Evolutionary conservation across 1,140 invertebrate genomes (phyloP).

Genomic region (Leptonema lineaticorne): DNA sequence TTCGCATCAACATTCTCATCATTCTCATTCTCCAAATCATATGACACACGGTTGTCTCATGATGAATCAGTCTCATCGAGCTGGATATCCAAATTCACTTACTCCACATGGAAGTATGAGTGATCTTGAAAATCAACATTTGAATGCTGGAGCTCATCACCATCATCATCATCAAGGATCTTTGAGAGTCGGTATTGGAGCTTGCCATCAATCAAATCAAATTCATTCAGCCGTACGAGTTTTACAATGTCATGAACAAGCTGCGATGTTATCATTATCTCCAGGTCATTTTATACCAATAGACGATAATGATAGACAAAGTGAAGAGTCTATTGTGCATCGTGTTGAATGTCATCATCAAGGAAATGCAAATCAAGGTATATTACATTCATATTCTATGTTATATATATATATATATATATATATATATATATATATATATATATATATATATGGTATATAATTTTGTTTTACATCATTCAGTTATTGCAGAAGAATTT

Average conservation of each 20-base stretch:
- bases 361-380: slow-evolving; percentile 14
- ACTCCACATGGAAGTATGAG: slow-evolving; percentile 24
- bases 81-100: slow-evolving; percentile 16
- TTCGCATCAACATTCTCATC: slow-evolving; percentile 16
- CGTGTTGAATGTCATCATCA: slow-evolving; percentile 30
- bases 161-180: slow-evolving; percentile 29
- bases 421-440: too few species aligned
- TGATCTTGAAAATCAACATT: slow-evolving; percentile 24
- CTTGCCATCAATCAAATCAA: slow-evolving; percentile 22
- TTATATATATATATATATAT: too few species aligned
- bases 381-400: too few species aligned
- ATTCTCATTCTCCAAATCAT: slow-evolving; percentile 13
- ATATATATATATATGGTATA: too few species aligned
- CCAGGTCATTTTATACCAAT: slow-evolving; percentile 24
- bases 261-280: slow-evolving; percentile 11
- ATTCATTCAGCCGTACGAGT: slow-evolving; percentile 20
- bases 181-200: slow-evolving; percentile 14
- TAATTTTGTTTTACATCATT: neutral
- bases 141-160: neutral
- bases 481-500: slow-evolving; percentile 30
- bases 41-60: slow-evolving; percentile 11
- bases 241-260: slow-evolving; percentile 17
- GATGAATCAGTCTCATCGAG: slow-evolving; percentile 18
- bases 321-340: slow-evolving; percentile 29
- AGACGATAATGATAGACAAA: slow-evolving; percentile 19